Conservation (phyloP, 2,888 invertebrate species). For the Choreutis nemorana region DNA sequence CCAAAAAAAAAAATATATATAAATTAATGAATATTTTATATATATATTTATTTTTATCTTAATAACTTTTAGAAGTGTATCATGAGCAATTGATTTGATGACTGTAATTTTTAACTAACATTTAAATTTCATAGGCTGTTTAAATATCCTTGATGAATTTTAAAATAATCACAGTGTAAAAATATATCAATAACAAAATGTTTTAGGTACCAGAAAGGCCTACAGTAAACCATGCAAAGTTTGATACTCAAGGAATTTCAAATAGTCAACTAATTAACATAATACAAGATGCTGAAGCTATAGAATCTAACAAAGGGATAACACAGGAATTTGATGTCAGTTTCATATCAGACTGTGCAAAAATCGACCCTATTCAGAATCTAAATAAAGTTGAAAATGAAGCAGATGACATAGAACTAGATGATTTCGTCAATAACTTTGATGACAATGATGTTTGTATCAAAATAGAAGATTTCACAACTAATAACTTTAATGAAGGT, state of each 20-base stretch:
- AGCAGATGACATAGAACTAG: conserved; percentile 1
- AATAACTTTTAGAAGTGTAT: no score
- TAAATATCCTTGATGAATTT: no score
- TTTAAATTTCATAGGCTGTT: no score
- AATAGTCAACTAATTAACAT: conserved; percentile 44
- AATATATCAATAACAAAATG: no score
- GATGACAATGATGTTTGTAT: conserved; percentile 1
- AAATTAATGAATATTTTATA: no score
- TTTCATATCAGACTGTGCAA: conserved; percentile 13
- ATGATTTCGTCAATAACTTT: conserved; percentile 1
- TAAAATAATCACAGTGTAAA: no score
- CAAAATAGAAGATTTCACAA: conserved; percentile 6
- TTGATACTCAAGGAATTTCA: conserved; percentile 42
- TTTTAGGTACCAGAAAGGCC: no score
- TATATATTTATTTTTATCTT: no score
- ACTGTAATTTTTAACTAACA: no score
- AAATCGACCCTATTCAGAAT: conserved; percentile 3
- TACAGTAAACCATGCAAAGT: no score
- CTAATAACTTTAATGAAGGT: conserved; percentile 1
- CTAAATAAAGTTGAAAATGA: conserved; percentile 4
- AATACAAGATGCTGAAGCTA: conserved; percentile 36
- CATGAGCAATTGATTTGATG: no score
- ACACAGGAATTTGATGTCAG: conserved; percentile 36
- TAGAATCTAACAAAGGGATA: conserved; percentile 21
- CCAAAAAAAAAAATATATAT: no score